phyloP scores from a whole-genome alignment of 1,140 invertebrate species.

The Psilanteris sp. region DNA sequence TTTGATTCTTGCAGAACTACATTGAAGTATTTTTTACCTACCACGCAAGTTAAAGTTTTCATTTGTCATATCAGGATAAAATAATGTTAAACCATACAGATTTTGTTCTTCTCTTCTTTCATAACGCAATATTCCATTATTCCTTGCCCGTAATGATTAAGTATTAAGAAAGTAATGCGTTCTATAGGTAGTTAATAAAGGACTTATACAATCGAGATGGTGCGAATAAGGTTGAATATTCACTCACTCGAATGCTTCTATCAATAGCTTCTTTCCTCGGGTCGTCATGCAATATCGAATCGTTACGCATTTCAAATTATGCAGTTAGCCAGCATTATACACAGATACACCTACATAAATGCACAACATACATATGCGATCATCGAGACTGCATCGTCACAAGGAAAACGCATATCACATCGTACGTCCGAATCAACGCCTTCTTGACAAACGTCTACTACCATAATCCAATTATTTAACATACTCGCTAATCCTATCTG shows the following conservation, averaged over 20 bases:
- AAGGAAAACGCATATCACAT: conserved; percentile 45
- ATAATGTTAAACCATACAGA: no score
- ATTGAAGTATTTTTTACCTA: no score
- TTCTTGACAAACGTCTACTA: conserved; percentile 53
- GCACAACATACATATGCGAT: conserved; percentile 49
- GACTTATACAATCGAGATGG: conserved; percentile 48
- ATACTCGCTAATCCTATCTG: conserved; percentile 4
- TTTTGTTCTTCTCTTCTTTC: no score
- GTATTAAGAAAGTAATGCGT: conserved; percentile 24
- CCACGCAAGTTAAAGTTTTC: no score
- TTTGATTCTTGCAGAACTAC: no score
- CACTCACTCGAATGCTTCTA: conserved; percentile 63
- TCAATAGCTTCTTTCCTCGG: conserved; percentile 75
- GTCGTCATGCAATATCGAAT: conserved; percentile 68
- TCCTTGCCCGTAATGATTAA: no score
- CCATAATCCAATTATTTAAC: conserved; percentile 13
- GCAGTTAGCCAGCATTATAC: conserved; percentile 56
- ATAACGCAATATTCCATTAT: no score
- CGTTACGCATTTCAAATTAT: conserved; percentile 65
- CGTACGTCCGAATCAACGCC: conserved; percentile 39
- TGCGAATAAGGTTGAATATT: conserved; percentile 49
- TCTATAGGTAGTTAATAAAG: conserved; percentile 40
- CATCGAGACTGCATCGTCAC: conserved; percentile 37
- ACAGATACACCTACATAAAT: conserved; percentile 49
- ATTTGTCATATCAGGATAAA: no score